A percentile compares a stretch with the other conserved stretches of the same genome.
phyloP scores from a whole-genome alignment of 2,113 vertebrate species.

The Mugil cephalus region DNA sequence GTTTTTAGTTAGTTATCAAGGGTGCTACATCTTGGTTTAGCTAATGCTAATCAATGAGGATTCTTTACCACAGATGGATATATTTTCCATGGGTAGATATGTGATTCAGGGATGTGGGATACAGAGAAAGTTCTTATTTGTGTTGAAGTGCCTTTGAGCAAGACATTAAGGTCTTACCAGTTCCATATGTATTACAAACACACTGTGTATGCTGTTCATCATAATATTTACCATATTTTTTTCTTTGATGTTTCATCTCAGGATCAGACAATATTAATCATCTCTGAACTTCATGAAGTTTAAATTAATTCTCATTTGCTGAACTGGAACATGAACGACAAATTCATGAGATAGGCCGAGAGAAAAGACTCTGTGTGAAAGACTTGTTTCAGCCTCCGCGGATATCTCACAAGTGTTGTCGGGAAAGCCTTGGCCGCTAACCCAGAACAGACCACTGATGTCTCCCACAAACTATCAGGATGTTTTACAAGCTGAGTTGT shows the following conservation, averaged over 20 bases:
- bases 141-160: constrained; percentile 3
- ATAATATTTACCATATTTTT: not conserved
- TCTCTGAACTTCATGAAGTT: not conserved
- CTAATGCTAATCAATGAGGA: not conserved
- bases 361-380: constrained; percentile 16
- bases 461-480: constrained; percentile 64
- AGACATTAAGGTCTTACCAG: not conserved
- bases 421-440: constrained; percentile 57
- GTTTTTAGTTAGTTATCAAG: not conserved
- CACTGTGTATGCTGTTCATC: too few species aligned
- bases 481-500: constrained; percentile 55
- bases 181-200: not conserved
- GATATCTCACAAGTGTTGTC: constrained; percentile 32
- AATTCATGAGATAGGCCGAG: not conserved
- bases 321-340: constrained; percentile 6
- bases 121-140: not conserved
- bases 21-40: constrained; percentile 1
- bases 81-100: not conserved
- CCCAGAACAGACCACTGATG: constrained; percentile 51
- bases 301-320: not conserved
- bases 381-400: constrained; percentile 36
- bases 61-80: not conserved
- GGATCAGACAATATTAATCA: constrained; percentile 28
- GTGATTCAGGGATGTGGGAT: not conserved
- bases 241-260: constrained; percentile 25